Evolutionary conservation across 2,888 invertebrate species (phyloP).

Genomic region (Marasmarcha lunaedactyla): DNA sequence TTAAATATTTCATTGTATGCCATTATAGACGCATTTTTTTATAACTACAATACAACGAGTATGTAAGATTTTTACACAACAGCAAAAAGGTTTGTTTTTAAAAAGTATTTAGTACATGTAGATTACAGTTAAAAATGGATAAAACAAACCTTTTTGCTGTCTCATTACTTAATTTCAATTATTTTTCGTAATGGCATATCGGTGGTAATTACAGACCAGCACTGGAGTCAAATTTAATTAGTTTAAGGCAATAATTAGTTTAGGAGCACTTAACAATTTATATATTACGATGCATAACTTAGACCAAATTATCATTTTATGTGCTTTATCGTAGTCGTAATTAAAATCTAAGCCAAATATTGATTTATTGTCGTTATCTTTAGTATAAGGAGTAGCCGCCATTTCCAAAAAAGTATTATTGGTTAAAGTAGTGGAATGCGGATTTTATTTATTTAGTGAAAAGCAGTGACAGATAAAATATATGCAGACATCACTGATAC

Average conservation of each 20-base stretch:
- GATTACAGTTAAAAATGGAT: no score
- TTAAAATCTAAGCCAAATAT: conserved; percentile 70
- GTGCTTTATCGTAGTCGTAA: conserved; percentile 65
- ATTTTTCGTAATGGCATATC: background rate
- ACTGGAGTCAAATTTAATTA: conserved; percentile 53
- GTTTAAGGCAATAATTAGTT: conserved; percentile 61
- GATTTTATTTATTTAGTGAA: conserved; percentile 55
- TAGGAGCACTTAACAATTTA: conserved; percentile 63
- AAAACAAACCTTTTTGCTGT: background rate
- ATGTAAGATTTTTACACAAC: background rate
- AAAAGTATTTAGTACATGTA: conserved; percentile 12
- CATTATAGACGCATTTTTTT: background rate
- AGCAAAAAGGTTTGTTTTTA: conserved; percentile 14
- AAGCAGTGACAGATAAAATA: conserved; percentile 6
- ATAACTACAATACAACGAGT: conserved; percentile 1
- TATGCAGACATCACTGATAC: conserved; percentile 16
- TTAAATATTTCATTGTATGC: conserved; percentile 1
- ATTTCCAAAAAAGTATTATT: conserved; percentile 64
- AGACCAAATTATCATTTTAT: conserved; percentile 69
- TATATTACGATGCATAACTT: conserved; percentile 58
- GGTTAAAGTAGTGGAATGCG: conserved; percentile 38
- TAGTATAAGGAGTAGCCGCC: conserved; percentile 45
- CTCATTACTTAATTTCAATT: background rate
- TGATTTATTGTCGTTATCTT: conserved; percentile 57
- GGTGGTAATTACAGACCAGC: conserved; percentile 20